Evolutionary conservation across 2,888 invertebrate genomes (phyloP).

Genomic region (Tholera decimalis): DNA sequence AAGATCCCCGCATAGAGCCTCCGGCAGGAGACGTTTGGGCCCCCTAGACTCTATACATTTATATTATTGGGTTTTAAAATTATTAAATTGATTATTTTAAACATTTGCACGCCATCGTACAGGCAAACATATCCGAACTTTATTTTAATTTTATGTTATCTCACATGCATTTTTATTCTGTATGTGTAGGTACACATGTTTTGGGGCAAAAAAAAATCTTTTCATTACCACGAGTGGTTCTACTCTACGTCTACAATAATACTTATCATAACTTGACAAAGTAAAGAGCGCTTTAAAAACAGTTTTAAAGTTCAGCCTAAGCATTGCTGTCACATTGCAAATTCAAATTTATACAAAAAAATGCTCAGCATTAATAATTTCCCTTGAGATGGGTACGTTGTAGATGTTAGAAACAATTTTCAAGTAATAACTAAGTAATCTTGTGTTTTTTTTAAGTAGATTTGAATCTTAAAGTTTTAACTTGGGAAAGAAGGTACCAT

Average conservation of each 20-base stretch:
- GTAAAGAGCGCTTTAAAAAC: conserved; percentile 18
- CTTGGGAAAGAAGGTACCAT: background rate
- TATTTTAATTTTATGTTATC: no score
- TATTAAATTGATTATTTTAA: no score
- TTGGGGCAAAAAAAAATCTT: no score
- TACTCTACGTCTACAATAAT: conserved; percentile 3
- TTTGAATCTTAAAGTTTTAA: conserved; percentile 28
- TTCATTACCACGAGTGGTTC: no score
- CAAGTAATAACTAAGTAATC: conserved; percentile 25
- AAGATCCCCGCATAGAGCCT: no score
- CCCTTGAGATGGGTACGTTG: conserved; percentile 34
- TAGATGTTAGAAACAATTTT: conserved; percentile 23
- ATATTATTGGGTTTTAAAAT: no score
- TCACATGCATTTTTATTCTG: no score
- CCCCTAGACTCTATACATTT: no score
- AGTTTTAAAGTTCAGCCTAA: conserved; percentile 7
- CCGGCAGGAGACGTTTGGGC: no score
- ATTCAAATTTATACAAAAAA: conserved; percentile 26
- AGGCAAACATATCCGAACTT: no score
- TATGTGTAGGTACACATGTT: no score
- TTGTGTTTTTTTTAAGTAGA: conserved; percentile 27
- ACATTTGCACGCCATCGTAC: no score
- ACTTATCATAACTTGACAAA: background rate
- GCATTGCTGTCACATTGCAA: conserved; percentile 22
- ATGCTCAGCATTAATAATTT: conserved; percentile 41